Conservation (phyloP, 2,888 invertebrate genomes). For the Agriopis aurantiaria region DNA sequence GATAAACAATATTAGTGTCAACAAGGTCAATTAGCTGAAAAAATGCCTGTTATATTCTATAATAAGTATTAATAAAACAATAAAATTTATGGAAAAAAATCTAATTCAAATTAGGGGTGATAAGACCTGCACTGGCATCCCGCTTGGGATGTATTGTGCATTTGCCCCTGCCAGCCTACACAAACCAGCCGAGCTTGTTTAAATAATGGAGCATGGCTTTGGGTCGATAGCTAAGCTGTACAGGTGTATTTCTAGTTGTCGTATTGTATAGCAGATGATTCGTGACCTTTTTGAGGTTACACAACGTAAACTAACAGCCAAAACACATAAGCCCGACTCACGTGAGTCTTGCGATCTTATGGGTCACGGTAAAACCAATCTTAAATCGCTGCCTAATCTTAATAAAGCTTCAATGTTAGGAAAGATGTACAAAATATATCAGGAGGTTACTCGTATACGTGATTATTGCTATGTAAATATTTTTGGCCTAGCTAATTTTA, state of each 20-base stretch:
- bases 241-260: background rate
- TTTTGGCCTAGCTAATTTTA: background rate
- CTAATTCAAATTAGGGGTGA: no score
- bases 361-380: conserved; percentile 17
- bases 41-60: no score
- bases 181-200: no score
- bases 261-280: background rate
- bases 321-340: background rate
- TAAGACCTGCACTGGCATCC: no score
- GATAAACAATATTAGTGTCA: no score
- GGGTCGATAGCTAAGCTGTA: background rate
- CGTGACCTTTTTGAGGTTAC: conserved; percentile 8
- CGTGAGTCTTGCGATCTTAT: conserved; percentile 5
- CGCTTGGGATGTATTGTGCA: no score
- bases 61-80: no score
- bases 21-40: no score
- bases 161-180: no score
- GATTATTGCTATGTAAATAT: conserved; percentile 14
- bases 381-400: background rate
- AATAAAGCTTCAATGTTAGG: conserved; percentile 8
- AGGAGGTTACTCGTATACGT: conserved; percentile 6
- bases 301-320: background rate
- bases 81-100: no score
- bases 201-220: no score
- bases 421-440: conserved; percentile 9